Evolutionary conservation across 2,888 invertebrate genomes (phyloP).

Genomic region (Sisyra terminalis): DNA sequence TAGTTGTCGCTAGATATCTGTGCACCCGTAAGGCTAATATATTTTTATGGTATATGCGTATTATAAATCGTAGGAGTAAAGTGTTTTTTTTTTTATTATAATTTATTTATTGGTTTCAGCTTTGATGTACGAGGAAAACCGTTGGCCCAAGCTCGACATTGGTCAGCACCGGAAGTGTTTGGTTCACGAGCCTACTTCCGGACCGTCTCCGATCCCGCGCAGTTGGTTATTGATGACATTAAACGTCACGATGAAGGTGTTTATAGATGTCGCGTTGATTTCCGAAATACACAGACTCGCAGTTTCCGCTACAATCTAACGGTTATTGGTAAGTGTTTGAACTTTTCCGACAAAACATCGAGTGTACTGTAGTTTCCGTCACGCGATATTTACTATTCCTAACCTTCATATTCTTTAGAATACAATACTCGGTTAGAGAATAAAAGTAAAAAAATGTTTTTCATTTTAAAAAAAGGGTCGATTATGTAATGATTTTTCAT

Average conservation of each 20-base stretch:
- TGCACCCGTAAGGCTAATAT: neutral
- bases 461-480: too few species aligned
- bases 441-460: too few species aligned
- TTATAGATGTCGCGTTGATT: slow-evolving; percentile 81
- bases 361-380: too few species aligned
- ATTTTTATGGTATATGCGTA: neutral
- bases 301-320: slow-evolving; percentile 81
- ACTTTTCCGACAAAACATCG: neutral
- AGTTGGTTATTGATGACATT: slow-evolving; percentile 66
- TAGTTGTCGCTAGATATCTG: too few species aligned
- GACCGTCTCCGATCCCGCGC: slow-evolving; percentile 61
- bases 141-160: slow-evolving; percentile 61
- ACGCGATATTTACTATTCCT: too few species aligned
- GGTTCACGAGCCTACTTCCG: slow-evolving; percentile 74
- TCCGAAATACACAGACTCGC: slow-evolving; percentile 76
- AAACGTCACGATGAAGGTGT: slow-evolving; percentile 77
- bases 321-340: slow-evolving; percentile 64
- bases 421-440: too few species aligned
- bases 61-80: too few species aligned
- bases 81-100: neutral
- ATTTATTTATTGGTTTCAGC: slow-evolving; percentile 34
- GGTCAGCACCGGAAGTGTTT: slow-evolving; percentile 74
- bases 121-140: slow-evolving; percentile 77
- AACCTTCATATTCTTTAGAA: too few species aligned
- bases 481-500: too few species aligned